Evolutionary conservation across 2,888 invertebrate genomes (phyloP), one percentile per base, ranked within the genome.

Genomic region (Epistrophe grossulariae): DNA sequence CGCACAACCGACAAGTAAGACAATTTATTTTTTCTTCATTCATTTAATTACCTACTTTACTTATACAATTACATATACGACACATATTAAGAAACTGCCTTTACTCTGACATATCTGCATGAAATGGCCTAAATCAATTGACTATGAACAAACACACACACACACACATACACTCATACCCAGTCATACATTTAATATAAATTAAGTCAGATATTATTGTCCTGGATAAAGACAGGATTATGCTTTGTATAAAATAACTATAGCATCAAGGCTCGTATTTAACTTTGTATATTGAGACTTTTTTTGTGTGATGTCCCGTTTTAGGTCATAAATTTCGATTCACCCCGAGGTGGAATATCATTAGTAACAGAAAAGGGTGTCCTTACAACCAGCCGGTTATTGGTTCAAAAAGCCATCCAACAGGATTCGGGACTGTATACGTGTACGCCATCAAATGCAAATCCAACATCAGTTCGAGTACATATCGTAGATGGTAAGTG

Each of bases 271-370:
- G 45, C 19, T 66, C 59, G 31, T 70, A 66, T 35, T 31, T 68
- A 28, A n/a, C n/a, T 11, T 8, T 43, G 35, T 31, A n/a, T 66
- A 68, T 57, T 68, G 5, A 71, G 40, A 71, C 10, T 19, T 60
- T 68, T 73, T 79, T 17, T 24, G n/a, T n/a, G n/a, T n/a, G 15
- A 15, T 73, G 48, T 74, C 43, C 66, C 78, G 78, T 92, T 93
- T 89, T 94, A 97, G 95, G 95, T 96, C 91, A 97, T 97, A 94
- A 97, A 97, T 94, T 98, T 97, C 93, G 97, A 97, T 93, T 97
- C 97, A 79, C 97, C 97, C 45, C 95, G 97, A 71, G 97, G 97
- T 59, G 97, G 97, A 55, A 96, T 97, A 93, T 97, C 97, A 90
- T 94, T 97, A 90, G 96, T 97, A 88, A 97, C 97, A 55, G 97